Base-by-base conservation (phyloP, 2,797 vertebrate species). In the Brachyrhaphis roseni region DNA sequence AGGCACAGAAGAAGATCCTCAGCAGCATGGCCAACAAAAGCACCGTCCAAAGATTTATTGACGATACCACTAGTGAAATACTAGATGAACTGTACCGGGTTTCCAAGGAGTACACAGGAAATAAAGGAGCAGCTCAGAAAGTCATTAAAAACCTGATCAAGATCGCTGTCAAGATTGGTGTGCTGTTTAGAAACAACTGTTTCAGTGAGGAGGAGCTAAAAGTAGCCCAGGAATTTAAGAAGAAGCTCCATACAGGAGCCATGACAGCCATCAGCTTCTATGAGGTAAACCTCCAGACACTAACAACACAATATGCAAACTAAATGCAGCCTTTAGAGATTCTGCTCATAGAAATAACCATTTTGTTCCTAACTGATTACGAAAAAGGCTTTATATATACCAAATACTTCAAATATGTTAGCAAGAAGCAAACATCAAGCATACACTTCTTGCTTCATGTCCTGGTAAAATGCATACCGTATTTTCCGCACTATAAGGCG, bases 191-290 rank as follows among this genome's bases (percentile, higher is more conserved):
- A 64, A 97, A 97, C 85, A 96, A 96, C 83, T 94, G 97, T 20
- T 98, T 98, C 76, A 93, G 45, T 83, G 87, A 90, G 0, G 90
- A 94, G 0, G 97, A 98, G 93, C 93, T 97, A 79, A 82, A 53
- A 0, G 74, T 97, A 86, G 97, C 97, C 0, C 90, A 95, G 39
- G 96, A 94, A 2, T 98, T 98, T 45, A 97, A 97, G 88, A 96
- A 94, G 82, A 98, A 98, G 89, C 90, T 98, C 34, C 95, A 94
- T 70, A 95, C 94, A 59, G 97, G 97, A 0, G 97, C 97, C 68
- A 97, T 98, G 97, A 98, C 97, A 0, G 96, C 96, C 0, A 97
- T 98, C 73, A 98, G 97, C 93, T 98, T 98, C 81, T 93, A 97
- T 0, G 96, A 98, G 95, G 96, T 96, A 90, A 7, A 0, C 8